Base-by-base conservation (phyloP, 2,113 vertebrate species). In the Hippocampus barbouri region DNA sequence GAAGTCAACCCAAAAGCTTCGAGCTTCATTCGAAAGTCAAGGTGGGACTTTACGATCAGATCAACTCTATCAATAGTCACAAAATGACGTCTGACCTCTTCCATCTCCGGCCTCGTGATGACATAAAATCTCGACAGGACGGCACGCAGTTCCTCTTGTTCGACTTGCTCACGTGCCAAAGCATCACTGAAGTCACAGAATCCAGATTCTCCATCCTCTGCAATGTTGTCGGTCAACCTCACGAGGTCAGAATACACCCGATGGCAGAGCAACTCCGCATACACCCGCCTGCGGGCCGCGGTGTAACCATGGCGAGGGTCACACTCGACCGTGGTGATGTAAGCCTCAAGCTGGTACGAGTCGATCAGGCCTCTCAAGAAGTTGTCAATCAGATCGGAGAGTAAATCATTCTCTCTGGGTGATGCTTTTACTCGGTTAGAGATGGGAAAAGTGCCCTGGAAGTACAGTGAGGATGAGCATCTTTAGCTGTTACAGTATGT, bases 171-270 rank as follows among this genome's bases (percentile, higher is more conserved):
- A 49, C 81, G 68, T 23, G 65, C 71, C 38, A 78, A 74, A 7
- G 78, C 41, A 15, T 88, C 76, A 8, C 69, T 16, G 0, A 53
- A 11, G 16, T 21, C 47, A 71, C 54, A 4, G 14, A 12, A 34
- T 27, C 49, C 59, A 16, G 27, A 15, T 60, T 30, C 12, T 16
- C 43, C 1, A 9, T 5, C 66, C 1, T 69, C 51, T 30, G 15
- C 1, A 45, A 43, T 66, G 20, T 20, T 10, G 21, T 90, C 76
- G 51, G 88, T 90, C 53, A 92, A 62, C 54, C 41, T 70, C 77
- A 80, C 18, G 1, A 94, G 86, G 82, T 94, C 91, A 8, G 73
- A 72, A 45, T 88, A 74, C 41, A 90, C 81, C 89, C 94, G 93
- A 53, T 85, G 84, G 70, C 91, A 90, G 30, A 94, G 90, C 5